Evolutionary conservation across 2,888 invertebrate genomes (phyloP).

Genomic region (Fragum whitleyi): DNA sequence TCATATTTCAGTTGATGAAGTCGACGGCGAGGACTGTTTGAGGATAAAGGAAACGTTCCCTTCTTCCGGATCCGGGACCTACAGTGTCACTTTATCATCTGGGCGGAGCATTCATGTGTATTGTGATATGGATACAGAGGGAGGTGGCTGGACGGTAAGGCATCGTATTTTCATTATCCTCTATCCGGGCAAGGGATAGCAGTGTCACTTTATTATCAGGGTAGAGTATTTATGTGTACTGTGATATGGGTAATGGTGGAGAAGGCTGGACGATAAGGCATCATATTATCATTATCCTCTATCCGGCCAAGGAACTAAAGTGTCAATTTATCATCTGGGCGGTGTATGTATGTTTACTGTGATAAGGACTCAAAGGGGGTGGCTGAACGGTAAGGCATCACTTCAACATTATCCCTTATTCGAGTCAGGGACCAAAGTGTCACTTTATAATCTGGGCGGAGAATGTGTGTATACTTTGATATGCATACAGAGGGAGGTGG

Average conservation of each 20-base stretch:
- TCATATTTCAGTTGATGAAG: not conserved
- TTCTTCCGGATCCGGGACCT: no score
- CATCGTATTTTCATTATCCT: not conserved
- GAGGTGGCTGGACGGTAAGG: conserved; percentile 3
- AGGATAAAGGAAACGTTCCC: not conserved
- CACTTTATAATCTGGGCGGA: not conserved
- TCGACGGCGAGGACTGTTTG: not conserved
- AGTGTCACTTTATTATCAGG: not conserved
- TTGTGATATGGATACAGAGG: conserved; percentile 12
- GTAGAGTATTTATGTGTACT: not conserved
- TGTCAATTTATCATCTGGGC: not conserved
- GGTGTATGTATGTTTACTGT: conserved; percentile 8
- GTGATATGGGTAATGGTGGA: conserved; percentile 17
- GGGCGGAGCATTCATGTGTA: not conserved
- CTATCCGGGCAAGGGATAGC: not conserved
- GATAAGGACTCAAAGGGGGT: conserved; percentile 10
- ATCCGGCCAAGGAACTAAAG: not conserved
- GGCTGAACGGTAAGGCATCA: conserved; percentile 19
- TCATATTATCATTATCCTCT: not conserved
- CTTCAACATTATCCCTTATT: not conserved
- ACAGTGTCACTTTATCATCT: no score
- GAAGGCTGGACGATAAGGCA: conserved; percentile 15
- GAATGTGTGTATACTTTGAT: conserved; percentile 1
- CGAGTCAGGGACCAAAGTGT: not conserved
- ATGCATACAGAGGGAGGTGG: conserved; percentile 17